Evolutionary conservation across 2,888 invertebrate species (phyloP).

Genomic region (Ernsta delagoae): DNA sequence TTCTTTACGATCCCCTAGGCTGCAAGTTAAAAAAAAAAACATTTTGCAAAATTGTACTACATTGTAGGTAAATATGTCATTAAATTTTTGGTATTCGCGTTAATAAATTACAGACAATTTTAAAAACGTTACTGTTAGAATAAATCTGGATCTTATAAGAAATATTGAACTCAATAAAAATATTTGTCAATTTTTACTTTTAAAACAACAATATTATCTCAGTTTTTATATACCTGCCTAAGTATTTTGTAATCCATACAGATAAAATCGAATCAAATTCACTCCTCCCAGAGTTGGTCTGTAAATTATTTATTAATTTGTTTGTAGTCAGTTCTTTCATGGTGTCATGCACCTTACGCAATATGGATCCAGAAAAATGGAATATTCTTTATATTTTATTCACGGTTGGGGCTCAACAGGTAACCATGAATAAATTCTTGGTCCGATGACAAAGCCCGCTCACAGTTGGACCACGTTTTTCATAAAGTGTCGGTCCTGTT

Average conservation of each 20-base stretch:
- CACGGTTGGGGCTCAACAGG: conserved; percentile 80
- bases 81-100: no score
- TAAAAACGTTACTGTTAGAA: no score
- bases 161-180: no score
- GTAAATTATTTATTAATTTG: conserved; percentile 11
- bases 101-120: no score
- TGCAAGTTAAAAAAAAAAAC: no score
- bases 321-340: conserved; percentile 54
- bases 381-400: conserved; percentile 81
- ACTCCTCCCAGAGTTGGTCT: neutral
- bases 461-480: conserved; percentile 76
- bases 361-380: conserved; percentile 80
- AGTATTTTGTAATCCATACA: neutral
- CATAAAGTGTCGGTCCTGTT: conserved; percentile 83
- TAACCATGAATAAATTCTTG: conserved; percentile 79
- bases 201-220: no score
- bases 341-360: conserved; percentile 64
- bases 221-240: no score
- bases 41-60: no score
- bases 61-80: no score
- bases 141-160: no score
- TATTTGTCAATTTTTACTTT: no score
- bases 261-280: neutral
- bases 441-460: conserved; percentile 80
- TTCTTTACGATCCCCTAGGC: no score